Percentiles rank a stretch among this genome's conserved stretches.
Conservation (phyloP, 1,140 invertebrate genomes). For the Geopemphigus sp. region DNA sequence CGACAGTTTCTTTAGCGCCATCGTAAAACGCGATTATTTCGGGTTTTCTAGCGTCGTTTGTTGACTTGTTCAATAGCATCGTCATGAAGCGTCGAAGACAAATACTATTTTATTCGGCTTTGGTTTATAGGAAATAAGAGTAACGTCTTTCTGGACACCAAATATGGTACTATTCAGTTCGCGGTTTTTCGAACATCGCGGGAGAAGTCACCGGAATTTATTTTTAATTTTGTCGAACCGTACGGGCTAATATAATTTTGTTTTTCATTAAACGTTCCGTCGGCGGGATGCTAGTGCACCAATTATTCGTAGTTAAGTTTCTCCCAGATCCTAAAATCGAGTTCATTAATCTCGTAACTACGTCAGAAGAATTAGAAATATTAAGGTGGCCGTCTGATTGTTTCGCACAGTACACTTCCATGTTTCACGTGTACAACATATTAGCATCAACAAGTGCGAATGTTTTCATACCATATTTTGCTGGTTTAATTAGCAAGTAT, state of each 20-base stretch:
- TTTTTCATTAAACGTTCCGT: conserved; percentile 51
- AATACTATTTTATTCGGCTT: conserved; percentile 54
- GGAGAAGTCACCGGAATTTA: conserved; percentile 9
- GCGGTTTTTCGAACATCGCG: neutral
- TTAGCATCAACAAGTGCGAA: conserved; percentile 54
- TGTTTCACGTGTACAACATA: conserved; percentile 54
- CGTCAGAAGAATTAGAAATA: conserved; percentile 53
- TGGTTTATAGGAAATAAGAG: conserved; percentile 10
- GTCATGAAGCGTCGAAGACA: conserved; percentile 52
- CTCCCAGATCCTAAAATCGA: conserved; percentile 52
- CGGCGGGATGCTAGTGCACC: conserved; percentile 13
- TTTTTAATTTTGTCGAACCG: conserved; percentile 27
- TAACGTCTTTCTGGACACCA: conserved; percentile 13
- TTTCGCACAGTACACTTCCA: conserved; percentile 55
- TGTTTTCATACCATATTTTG: conserved; percentile 58
- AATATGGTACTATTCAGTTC: conserved; percentile 35
- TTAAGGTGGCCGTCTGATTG: conserved; percentile 54
- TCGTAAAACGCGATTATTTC: conserved; percentile 54
- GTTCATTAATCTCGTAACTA: conserved; percentile 52
- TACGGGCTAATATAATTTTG: conserved; percentile 48
- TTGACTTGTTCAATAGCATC: conserved; percentile 1
- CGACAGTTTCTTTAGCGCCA: conserved; percentile 24
- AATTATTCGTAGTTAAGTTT: conserved; percentile 52
- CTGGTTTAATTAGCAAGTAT: conserved; percentile 50
- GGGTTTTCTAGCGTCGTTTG: conserved; percentile 51